Percentiles rank a stretch among this genome's conserved stretches.
phyloP scores from a whole-genome alignment of 2,888 invertebrate species.

The Sabatieria punctata region DNA sequence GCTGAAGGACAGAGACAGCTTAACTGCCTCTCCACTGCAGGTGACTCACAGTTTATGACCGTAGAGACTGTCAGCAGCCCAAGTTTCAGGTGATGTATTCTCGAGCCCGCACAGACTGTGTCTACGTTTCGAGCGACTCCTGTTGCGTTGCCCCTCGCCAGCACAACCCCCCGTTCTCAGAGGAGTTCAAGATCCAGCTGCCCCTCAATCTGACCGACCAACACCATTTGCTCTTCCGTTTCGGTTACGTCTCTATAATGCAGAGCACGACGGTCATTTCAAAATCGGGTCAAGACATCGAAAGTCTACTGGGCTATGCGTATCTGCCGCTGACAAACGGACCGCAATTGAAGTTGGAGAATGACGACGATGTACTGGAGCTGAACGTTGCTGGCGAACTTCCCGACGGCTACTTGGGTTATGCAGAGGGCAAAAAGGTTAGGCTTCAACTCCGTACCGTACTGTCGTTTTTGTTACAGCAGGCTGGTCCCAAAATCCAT shows the following conservation, averaged over 20 bases:
- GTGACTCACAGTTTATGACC: too few relatives aligned
- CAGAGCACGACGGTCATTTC: constrained; percentile 27
- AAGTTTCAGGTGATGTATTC: background rate
- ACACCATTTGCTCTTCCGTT: constrained; percentile 84
- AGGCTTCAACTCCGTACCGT: too few relatives aligned
- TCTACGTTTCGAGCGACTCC: background rate
- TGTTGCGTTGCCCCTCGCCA: constrained; percentile 63
- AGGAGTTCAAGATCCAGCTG: constrained; percentile 60
- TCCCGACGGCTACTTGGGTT: constrained; percentile 72
- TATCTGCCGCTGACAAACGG: constrained; percentile 74
- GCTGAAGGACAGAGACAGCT: constrained; percentile 61
- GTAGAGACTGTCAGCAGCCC: too few relatives aligned
- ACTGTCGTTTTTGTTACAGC: constrained; percentile 32
- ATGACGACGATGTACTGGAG: constrained; percentile 51
- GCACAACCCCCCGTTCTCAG: constrained; percentile 56
- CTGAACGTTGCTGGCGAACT: constrained; percentile 72
- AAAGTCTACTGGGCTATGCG: constrained; percentile 65
- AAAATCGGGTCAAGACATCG: constrained; percentile 14
- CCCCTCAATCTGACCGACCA: constrained; percentile 64
- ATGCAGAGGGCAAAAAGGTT: too few relatives aligned
- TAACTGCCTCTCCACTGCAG: constrained; percentile 51
- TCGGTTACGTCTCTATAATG: constrained; percentile 76
- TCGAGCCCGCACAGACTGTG: background rate
- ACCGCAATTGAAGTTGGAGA: constrained; percentile 52
- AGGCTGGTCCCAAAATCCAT: constrained; percentile 69